Conservation (phyloP, 2,113 vertebrate species). For the Oriolus oriolus region DNA sequence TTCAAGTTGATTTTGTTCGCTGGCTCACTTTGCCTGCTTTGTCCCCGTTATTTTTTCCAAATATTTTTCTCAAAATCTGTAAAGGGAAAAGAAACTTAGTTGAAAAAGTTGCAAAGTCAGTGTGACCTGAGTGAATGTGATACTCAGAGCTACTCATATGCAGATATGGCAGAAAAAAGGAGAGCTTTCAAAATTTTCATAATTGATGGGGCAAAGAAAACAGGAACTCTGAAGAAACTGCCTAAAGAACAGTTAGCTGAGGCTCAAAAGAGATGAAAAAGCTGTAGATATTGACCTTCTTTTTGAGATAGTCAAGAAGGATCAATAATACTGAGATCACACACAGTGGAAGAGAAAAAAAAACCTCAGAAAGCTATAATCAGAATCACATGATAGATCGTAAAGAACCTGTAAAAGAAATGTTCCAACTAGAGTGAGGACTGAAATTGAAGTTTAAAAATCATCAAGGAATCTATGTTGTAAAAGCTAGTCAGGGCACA, state of each 20-base stretch:
- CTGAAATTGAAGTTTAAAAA: background rate
- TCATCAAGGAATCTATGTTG: background rate
- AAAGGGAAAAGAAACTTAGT: background rate
- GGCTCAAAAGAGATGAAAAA: background rate
- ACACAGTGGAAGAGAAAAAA: background rate
- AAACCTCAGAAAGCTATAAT: background rate
- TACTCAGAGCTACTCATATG: background rate
- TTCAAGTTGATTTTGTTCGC: background rate
- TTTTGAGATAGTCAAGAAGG: background rate
- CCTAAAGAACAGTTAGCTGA: background rate
- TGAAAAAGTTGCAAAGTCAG: background rate
- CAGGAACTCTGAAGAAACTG: background rate
- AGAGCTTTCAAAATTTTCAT: background rate
- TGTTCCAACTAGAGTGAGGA: background rate
- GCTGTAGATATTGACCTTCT: background rate
- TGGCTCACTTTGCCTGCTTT: background rate
- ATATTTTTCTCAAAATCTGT: background rate
- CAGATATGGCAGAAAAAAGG: background rate
- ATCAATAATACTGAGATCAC: slow-evolving; percentile 20
- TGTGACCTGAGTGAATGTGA: background rate
- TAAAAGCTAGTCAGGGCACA: background rate
- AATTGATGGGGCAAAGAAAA: background rate
- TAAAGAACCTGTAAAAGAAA: background rate
- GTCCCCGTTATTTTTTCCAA: background rate
- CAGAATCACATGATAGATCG: background rate